Evolutionary conservation across 1,140 invertebrate genomes (phyloP), one percentile per base, ranked within the genome.

Genomic region (Pogonomyrmex barbatus): DNA sequence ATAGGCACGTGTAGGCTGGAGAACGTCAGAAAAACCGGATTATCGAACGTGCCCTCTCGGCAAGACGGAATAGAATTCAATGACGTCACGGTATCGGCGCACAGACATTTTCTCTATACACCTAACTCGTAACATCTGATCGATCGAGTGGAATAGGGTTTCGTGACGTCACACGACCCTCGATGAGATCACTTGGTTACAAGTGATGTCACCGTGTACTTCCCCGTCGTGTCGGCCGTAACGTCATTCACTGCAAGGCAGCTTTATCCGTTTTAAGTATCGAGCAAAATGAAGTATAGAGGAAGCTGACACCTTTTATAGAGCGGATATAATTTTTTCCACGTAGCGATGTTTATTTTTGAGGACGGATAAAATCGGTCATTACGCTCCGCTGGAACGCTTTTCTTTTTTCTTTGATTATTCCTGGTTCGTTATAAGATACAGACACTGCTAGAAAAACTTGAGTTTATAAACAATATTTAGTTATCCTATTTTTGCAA

Each of bases 11-110:
- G 24, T 36, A 79, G 77, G 45, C 47, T 54, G 45, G 45, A 39
- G 67, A 39, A 83, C 68, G 54, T 73, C 68, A 60, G 79, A 83
- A 83, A 75, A 83, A 83, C 68, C 68, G 56, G 79, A 82, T 83
- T 83, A 83, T 83, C 39, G 68, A 83, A 12, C 79, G 79, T n/a
- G 45, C 33, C 45, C 75, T 67, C 60, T 45, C 52, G 39, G 14
- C 24, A 17, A 17, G 30, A 50, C n/a, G 42, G 12, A 50, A 75
- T 75, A 60, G 79, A 73, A 73, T 47, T 83, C 30, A 60, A 47
- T 75, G 79, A 83, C 79, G 79, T 83, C 79, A 83, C 30, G 54
- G 42, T 73, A 54, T 0, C 54, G 54, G 54, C 63, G 24, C 65
- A 71, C 14, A 45, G 17, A 30, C 54, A 39, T 75, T 75, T 42